These are phyloP conservation scores for Dipodomys ordii DNA, from an alignment of 2,113 vertebrate species.

Conservation along the genomic window DNA sequence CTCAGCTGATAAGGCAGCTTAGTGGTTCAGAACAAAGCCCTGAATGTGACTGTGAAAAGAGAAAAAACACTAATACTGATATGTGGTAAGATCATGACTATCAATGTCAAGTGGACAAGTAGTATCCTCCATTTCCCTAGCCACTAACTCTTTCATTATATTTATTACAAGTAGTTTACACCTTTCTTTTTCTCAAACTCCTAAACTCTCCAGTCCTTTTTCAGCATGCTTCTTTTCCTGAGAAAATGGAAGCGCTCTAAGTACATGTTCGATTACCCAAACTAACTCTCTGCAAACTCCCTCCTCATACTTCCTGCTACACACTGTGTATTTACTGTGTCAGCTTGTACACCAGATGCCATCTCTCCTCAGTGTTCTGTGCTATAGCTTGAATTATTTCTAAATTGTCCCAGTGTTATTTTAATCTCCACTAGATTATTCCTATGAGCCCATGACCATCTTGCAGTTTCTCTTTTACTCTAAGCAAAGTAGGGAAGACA, in stretches of 20 bases:
- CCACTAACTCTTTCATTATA: background rate
- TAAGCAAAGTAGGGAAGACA: background rate
- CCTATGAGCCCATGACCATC: background rate
- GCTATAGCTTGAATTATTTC: background rate
- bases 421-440: background rate
- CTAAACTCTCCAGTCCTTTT: background rate
- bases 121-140: background rate
- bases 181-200: background rate
- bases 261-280: no score
- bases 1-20: background rate
- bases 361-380: no score
- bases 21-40: background rate
- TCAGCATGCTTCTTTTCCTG: background rate
- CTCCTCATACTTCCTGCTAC: background rate
- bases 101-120: background rate
- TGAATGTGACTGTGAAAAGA: no score
- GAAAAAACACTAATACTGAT: background rate
- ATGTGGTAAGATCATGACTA: no score
- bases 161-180: background rate
- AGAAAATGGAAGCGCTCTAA: background rate
- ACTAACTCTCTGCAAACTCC: background rate
- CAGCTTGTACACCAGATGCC: background rate
- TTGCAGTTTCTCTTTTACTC: background rate
- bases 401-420: background rate
- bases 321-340: background rate